Base-by-base conservation (phyloP, 2,888 invertebrate species). In the Lomographa bimaculata region DNA sequence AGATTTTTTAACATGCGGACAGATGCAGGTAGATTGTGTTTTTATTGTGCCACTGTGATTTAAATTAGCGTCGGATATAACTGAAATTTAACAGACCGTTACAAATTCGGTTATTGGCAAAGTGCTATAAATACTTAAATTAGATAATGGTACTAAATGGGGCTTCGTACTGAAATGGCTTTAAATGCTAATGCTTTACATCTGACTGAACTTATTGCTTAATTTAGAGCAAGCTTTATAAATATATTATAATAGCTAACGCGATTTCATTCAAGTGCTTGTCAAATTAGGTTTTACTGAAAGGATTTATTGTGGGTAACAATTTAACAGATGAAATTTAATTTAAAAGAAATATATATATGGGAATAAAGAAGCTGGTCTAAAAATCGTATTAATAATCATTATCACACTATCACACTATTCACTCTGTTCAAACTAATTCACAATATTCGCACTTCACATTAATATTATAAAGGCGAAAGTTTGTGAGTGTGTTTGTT, bases 1-100 rank as follows among this genome's bases (percentile, higher is more conserved):
- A 71, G 61, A 75, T 80, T 79, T 72, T 47, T 64, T 71, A 74
- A 82, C 82, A 82, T 79, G 83, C 82, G 78, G 71, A 70, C 40
- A 39, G 64, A 72, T 60, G 66, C 79, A 79, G 79, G 79, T 79
- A 77, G 60, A 61, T 66, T 70, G 64, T 62, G 54, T 64, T 60
- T 66, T 75, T 73, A 71, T 72, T 71, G 64, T 14, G 58, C 66
- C 56, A 60, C 66, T 79, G 70, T 75, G 57, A 79, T 82, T 79
- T 65, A 79, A 82, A 79, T 80, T 66, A 59, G 58, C 63, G 72
- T 70, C 51, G 61, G 64, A 57, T 55, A 76, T 68, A 83, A 80
- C 71, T 63, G 65, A 71, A 71, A 77, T 68, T 73, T 68, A 72
- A 77, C 75, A 66, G 76, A 78, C 80, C 79, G 81, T 82, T 79